These are phyloP conservation scores for Pollenia angustigena DNA, from an alignment of 2,888 invertebrate genomes.

Conservation along the genomic window DNA sequence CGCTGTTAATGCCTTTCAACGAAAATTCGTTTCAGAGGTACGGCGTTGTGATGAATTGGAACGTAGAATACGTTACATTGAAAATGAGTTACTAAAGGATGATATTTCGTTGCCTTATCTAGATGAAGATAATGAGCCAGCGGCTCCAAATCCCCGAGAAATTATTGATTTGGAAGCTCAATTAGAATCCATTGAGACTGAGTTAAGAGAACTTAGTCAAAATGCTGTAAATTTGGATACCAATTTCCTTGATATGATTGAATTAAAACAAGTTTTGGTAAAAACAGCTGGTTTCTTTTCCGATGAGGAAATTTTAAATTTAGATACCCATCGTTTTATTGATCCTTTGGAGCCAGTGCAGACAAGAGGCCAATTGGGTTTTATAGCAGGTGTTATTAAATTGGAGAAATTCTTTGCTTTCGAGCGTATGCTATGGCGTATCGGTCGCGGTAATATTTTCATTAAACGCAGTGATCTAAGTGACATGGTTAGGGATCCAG, in stretches of 20 bases:
- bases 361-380: constrained; percentile 85
- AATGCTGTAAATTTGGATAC: constrained; percentile 96
- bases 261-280: constrained; percentile 94
- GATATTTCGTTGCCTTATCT: constrained; percentile 88
- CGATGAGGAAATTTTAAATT: constrained; percentile 80
- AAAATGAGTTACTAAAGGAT: constrained; percentile 91
- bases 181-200: constrained; percentile 97
- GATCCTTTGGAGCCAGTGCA: constrained; percentile 87
- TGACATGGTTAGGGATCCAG: constrained; percentile 89
- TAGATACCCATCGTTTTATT: constrained; percentile 86
- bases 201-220: constrained; percentile 95
- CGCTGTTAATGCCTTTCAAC: constrained; percentile 91
- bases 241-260: constrained; percentile 95
- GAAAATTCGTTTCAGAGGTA: constrained; percentile 93
- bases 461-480: constrained; percentile 91
- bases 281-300: constrained; percentile 89
- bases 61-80: constrained; percentile 90
- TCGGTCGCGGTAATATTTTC: constrained; percentile 94
- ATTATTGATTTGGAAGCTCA: constrained; percentile 92
- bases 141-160: constrained; percentile 90
- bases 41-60: constrained; percentile 94
- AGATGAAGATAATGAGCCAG: constrained; percentile 87
- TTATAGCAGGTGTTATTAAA: constrained; percentile 94
- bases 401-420: constrained; percentile 92
- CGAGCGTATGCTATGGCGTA: constrained; percentile 94